phyloP scores from a whole-genome alignment of 2,888 invertebrate species.

The Agonopterix subpropinquella region DNA sequence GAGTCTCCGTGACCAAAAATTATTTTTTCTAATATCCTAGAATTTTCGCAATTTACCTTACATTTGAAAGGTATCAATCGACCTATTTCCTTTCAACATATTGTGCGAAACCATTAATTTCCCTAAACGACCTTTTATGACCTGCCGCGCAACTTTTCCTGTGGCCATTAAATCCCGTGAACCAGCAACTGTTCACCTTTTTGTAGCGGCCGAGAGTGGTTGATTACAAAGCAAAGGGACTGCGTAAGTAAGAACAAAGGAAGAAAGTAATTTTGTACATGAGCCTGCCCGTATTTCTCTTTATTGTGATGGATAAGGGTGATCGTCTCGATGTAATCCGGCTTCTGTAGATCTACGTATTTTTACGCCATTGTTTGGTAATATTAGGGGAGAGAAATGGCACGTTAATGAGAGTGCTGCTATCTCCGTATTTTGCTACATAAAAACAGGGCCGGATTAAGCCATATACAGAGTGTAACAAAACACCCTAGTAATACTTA shows the following conservation, averaged over 20 bases:
- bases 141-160: too few species aligned
- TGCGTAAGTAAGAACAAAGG: constrained; percentile 36
- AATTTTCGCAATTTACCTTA: too few species aligned
- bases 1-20: too few species aligned
- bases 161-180: constrained; percentile 40
- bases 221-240: constrained; percentile 32
- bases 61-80: too few species aligned
- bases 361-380: constrained; percentile 37
- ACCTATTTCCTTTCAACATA: too few species aligned
- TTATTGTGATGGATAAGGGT: constrained; percentile 23
- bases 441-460: too few species aligned
- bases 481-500: too few species aligned
- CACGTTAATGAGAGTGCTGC: constrained; percentile 52
- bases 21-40: too few species aligned
- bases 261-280: constrained; percentile 35
- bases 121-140: too few species aligned
- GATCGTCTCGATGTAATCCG: constrained; percentile 18
- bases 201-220: constrained; percentile 21
- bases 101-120: too few species aligned
- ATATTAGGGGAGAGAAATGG: constrained; percentile 47
- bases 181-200: constrained; percentile 34
- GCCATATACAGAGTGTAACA: too few species aligned
- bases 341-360: constrained; percentile 3
- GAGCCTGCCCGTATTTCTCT: constrained; percentile 12
- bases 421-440: constrained; percentile 24